Base-by-base conservation (phyloP, 2,113 vertebrate species). In the Cyprinodon brontotheroides region DNA sequence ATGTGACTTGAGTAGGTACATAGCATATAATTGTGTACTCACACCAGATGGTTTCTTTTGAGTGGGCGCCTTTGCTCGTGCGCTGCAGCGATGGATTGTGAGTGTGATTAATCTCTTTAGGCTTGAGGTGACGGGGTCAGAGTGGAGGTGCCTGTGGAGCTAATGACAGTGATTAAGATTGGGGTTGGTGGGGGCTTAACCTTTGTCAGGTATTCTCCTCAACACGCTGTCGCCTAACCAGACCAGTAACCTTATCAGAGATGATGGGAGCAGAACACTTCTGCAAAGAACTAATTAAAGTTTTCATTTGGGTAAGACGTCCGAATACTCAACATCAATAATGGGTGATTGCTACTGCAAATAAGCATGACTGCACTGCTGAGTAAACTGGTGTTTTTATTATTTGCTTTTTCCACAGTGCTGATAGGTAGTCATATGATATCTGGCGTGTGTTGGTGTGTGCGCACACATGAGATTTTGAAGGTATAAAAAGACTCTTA, bases 121-220 rank as follows among this genome's bases (percentile, higher is more conserved):
- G 59, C 75, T 60, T 69, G 73, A 81, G 77, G 87, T 86, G 68
- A 78, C n/a, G 64, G 77, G 80, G 80, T 88, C 79, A 84, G 53
- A 70, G 45, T 80, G 68, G 75, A 78, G 74, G 40, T 70, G 70
- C 82, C 83, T 78, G 83, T 68, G 78, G 78, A 83, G 86, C 71
- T 88, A 84, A 89, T 77, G 81, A 86, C 78, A 83, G 66, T 83
- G 74, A 88, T 88, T 85, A 84, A 86, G 75, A 75, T 75, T 60
- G 68, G 70, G 64, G 66, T 81, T 68, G 57, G 65, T 78, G 41
- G 84, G 50, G 72, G 69, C 68, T 85, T 85, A 89, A 89, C 80
- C 80, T 87, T 88, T 75, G 76, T 80, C 75, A 47, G 71, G 61
- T 79, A 74, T 71, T 3, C 40, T 64, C 65, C 57, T 72, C 75